Evolutionary conservation across 1,140 invertebrate genomes (phyloP).

Genomic region (Calephelis nemesis): DNA sequence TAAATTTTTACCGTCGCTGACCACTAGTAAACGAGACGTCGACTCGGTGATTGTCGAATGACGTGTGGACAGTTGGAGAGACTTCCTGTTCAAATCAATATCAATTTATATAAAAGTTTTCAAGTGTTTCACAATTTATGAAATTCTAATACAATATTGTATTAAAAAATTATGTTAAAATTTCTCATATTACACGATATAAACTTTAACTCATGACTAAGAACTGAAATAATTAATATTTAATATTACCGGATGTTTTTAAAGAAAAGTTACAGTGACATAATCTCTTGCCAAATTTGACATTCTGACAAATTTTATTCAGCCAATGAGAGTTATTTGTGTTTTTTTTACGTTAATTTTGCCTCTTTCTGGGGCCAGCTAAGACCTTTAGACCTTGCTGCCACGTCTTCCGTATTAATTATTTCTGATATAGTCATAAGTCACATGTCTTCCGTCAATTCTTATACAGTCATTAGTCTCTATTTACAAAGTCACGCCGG

Average conservation of each 20-base stretch:
- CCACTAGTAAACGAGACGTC: constrained; percentile 26
- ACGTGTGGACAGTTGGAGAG: constrained; percentile 75
- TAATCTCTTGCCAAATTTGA: not conserved
- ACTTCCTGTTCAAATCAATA: constrained; percentile 54
- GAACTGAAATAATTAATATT: not conserved
- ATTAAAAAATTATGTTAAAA: not conserved
- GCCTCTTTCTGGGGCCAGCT: no score
- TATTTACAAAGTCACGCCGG: no score
- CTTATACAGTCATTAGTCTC: no score
- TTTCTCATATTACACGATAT: not conserved
- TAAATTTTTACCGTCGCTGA: constrained; percentile 58
- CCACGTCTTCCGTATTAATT: no score
- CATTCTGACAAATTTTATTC: not conserved
- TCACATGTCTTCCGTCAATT: no score
- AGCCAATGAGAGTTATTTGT: no score
- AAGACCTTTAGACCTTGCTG: no score
- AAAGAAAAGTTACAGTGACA: constrained; percentile 17
- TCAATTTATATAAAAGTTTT: constrained; percentile 6
- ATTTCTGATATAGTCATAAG: no score
- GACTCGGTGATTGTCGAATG: constrained; percentile 51
- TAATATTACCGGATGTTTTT: constrained; percentile 17
- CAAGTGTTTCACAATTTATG: not conserved
- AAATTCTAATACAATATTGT: not conserved
- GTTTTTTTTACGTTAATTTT: no score
- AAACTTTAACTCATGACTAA: not conserved